Evolutionary conservation across 2,797 vertebrate genomes (phyloP).

Genomic region (Mormyrops attenuatus): DNA sequence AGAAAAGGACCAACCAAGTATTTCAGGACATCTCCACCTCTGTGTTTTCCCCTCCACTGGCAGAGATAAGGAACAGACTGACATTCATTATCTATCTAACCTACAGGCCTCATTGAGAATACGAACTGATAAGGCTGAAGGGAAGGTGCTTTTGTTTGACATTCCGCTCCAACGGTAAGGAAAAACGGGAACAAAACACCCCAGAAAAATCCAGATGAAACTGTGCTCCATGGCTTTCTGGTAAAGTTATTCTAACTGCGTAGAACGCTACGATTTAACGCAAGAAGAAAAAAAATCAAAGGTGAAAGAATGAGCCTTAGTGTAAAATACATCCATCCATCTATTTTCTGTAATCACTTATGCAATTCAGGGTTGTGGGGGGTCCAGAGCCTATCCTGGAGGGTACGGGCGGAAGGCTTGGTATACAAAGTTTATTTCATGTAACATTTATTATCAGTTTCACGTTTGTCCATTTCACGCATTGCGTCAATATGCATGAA

Average conservation of each 20-base stretch:
- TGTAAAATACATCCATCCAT: not conserved
- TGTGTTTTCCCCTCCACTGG: not conserved
- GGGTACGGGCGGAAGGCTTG: not conserved
- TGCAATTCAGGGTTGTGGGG: not conserved
- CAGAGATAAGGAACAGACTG: slow-evolving; percentile 1
- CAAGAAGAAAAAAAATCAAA: not conserved
- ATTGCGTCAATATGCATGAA: not conserved
- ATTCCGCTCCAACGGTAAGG: not conserved
- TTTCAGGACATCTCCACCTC: not conserved
- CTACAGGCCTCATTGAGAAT: slow-evolving; percentile 5
- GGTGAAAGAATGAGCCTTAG: not conserved
- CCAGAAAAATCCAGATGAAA: not conserved
- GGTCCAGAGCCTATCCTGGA: not conserved
- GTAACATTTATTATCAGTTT: not conserved
- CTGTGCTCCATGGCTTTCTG: not conserved
- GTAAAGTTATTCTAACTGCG: not conserved
- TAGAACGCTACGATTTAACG: not conserved
- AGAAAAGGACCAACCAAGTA: not conserved
- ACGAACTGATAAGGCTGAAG: not conserved
- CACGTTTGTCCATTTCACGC: not conserved
- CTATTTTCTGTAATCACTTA: not conserved
- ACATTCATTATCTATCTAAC: not conserved
- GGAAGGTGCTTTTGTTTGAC: not conserved
- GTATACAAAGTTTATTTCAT: not conserved
- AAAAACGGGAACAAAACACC: not conserved